phyloP scores from a whole-genome alignment of 37 sponge, comb jelly and placozoan species.

The Halisarca cf. caerulea region DNA sequence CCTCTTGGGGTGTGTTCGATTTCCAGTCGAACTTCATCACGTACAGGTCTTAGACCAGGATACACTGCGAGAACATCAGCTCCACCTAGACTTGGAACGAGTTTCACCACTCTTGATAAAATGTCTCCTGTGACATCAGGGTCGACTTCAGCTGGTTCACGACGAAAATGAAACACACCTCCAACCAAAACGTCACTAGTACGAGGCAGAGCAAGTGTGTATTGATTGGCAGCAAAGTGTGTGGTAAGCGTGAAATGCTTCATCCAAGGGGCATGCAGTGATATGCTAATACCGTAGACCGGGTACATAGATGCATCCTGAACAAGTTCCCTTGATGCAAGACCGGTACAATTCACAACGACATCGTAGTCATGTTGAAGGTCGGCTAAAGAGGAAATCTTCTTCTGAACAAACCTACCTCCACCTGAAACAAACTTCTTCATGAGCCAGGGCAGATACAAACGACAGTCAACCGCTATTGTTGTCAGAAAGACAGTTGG shows the following conservation, averaged over 20 bases:
- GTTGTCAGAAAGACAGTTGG: no score
- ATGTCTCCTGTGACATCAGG: slow-evolving; percentile 21
- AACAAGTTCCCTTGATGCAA: slow-evolving; percentile 54
- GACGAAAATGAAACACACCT: slow-evolving; percentile 34
- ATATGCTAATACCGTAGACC: slow-evolving; percentile 59
- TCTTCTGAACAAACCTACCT: slow-evolving; percentile 35
- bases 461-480: no score
- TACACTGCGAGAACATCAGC: slow-evolving; percentile 49
- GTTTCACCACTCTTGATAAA: not conserved
- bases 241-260: slow-evolving; percentile 35
- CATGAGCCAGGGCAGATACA: slow-evolving; percentile 63
- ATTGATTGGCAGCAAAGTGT: not conserved
- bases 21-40: slow-evolving; percentile 14
- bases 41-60: slow-evolving; percentile 63
- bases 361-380: slow-evolving; percentile 42
- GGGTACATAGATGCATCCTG: slow-evolving; percentile 47
- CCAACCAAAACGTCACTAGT: slow-evolving; percentile 46
- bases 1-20: not conserved
- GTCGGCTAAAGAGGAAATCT: slow-evolving; percentile 31
- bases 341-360: slow-evolving; percentile 84
- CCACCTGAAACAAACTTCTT: slow-evolving; percentile 29
- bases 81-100: slow-evolving; percentile 54
- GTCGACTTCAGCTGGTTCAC: slow-evolving; percentile 26
- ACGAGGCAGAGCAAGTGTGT: slow-evolving; percentile 51
- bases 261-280: slow-evolving; percentile 74